Percentiles rank a stretch among this genome's conserved stretches.
Evolutionary conservation across 2,797 vertebrate species (phyloP).

Genomic region (Pelobates cultripes): DNA sequence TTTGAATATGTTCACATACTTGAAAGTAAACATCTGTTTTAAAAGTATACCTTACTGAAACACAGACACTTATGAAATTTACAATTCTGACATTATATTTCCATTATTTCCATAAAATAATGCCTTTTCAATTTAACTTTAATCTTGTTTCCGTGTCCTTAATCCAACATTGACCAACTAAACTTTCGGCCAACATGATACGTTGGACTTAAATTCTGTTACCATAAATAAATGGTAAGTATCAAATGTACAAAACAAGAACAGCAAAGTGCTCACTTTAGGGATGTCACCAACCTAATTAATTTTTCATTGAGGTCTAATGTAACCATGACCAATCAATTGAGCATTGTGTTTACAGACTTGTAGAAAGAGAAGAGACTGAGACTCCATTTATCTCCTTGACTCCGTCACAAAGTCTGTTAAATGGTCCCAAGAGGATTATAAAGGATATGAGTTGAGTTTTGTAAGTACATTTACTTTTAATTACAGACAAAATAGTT

Average conservation of each 20-base stretch:
- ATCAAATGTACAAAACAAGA: conserved; percentile 74
- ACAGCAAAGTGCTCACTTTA: conserved; percentile 72
- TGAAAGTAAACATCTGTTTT: too few relatives aligned
- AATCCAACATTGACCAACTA: too few relatives aligned
- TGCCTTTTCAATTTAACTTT: too few relatives aligned
- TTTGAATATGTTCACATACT: too few relatives aligned
- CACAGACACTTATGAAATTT: too few relatives aligned
- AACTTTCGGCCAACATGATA: too few relatives aligned
- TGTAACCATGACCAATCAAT: conserved; percentile 84
- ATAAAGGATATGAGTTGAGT: conserved; percentile 71
- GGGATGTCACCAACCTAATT: conserved; percentile 75
- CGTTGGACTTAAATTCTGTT: conserved; percentile 54
- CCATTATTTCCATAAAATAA: too few relatives aligned
- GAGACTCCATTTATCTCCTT: conserved; percentile 73
- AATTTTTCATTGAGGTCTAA: conserved; percentile 87
- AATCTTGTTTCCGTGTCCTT: too few relatives aligned
- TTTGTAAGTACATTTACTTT: conserved; percentile 75
- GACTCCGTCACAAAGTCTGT: conserved; percentile 70
- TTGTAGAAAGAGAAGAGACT: conserved; percentile 69
- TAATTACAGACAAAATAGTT: conserved; percentile 75
- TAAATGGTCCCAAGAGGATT: conserved; percentile 77
- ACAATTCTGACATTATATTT: too few relatives aligned
- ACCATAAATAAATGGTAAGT: conserved; percentile 68
- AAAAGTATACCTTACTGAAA: too few relatives aligned
- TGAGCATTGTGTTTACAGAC: conserved; percentile 82